Evolutionary conservation across 2,113 vertebrate species (phyloP), one percentile per base, ranked within the genome.

Genomic region (Oenanthe oenanthe): DNA sequence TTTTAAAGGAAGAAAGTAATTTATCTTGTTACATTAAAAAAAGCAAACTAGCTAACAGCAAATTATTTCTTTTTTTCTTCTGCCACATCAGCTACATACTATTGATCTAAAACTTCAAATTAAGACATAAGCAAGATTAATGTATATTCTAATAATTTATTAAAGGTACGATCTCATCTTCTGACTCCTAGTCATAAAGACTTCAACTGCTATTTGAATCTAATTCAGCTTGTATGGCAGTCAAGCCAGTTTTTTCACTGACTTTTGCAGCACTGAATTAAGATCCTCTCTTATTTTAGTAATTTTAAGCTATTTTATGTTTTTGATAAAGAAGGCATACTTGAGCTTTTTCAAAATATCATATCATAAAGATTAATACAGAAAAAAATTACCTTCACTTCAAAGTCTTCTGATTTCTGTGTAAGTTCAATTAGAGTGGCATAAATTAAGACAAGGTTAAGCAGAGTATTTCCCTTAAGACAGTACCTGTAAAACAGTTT

Each of bases 381-480:
- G 10, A 71, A 73, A 95, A 93, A 70, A 54, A 71, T 40, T 97
- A 99, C 99, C 99, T 99, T 99, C 54, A 99, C 98, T 91, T 98
- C 97, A 91, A 99, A 97, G 92, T 98, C 98, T 95, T 98, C 98
- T 36, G 98, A 96, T 93, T 98, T 99, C 94, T 98, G 96, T 32
- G 97, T 92, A 90, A 98, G 97, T 89, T 98, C 96, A 89, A 98
- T 98, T 93, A 99, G 89, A 77, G 98, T 97, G 12, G 98, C 98
- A 98, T 99, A 99, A 95, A 99, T 95, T 93, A 98, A 96, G 67
- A 97, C 96, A 86, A 99, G 96, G 91, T 98, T 98, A 92, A 96
- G 97, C 88, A 99, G 98, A 75, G 97, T 98, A 40, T 98, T 97
- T 70, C 96, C 98, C 86, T 96, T 98, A 88, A 99, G 97, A 76